phyloP scores from a whole-genome alignment of 2,888 invertebrate species.

The Cerceris ruficornis region DNA sequence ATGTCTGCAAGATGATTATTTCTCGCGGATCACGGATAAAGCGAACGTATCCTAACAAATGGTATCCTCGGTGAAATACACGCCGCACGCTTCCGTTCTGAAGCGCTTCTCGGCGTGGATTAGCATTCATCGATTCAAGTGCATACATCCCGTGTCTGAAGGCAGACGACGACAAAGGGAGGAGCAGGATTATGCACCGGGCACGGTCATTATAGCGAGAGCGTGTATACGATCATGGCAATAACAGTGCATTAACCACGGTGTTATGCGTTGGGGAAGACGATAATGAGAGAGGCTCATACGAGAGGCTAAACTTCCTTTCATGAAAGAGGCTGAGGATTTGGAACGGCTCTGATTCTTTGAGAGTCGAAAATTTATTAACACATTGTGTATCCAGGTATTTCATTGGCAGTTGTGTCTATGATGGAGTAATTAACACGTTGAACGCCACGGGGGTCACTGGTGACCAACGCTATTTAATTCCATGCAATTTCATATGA shows the following conservation, averaged over 20 bases:
- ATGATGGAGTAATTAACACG: no score
- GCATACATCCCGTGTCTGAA: slow-evolving; percentile 28
- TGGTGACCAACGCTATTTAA: no score
- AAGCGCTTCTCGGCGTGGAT: slow-evolving; percentile 49
- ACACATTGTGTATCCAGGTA: no score
- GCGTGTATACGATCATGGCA: slow-evolving; percentile 62
- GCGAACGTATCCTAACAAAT: neutral
- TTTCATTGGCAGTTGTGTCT: no score
- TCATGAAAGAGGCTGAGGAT: slow-evolving; percentile 15
- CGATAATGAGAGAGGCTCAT: slow-evolving; percentile 61
- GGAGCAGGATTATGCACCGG: slow-evolving; percentile 60
- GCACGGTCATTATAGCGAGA: slow-evolving; percentile 53
- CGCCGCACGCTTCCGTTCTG: slow-evolving; percentile 20
- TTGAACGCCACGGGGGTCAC: no score
- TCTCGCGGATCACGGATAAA: neutral
- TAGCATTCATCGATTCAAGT: slow-evolving; percentile 65
- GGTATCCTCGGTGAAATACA: neutral
- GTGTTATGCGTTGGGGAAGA: slow-evolving; percentile 63
- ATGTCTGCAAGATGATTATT: neutral
- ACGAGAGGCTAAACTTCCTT: slow-evolving; percentile 25
- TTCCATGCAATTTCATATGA: no score
- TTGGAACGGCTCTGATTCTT: slow-evolving; percentile 25
- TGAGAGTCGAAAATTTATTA: neutral
- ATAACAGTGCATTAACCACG: slow-evolving; percentile 67
- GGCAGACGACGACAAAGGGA: slow-evolving; percentile 60